Base-by-base conservation (phyloP, 2,888 invertebrate species). In the Unio delphinus region DNA sequence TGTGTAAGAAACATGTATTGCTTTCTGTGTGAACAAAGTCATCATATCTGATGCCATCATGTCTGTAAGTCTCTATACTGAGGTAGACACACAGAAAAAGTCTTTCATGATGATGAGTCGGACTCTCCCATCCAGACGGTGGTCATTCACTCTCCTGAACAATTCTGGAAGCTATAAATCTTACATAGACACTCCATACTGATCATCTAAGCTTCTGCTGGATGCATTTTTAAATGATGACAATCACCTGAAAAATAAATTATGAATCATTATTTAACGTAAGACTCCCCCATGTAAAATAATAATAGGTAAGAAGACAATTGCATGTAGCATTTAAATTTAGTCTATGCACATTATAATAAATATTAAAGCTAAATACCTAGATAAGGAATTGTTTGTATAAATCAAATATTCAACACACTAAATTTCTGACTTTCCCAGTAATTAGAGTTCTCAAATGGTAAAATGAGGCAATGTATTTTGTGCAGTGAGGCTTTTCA, bases 201-300 rank as follows among this genome's bases (percentile, higher is more conserved):
- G 34, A 34, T 95, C 95, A 87, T 95, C 95, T 67, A 95, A 90
- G 56, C 95, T 92, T 66, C 93, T 93, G 82, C 94, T 90, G 71
- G 86, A 85, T 30, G 80, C 83, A 70, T 79, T 76, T 80, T 79
- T 59, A 87, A 71, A 66, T 7, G 74, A 62, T 86, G 86, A 73
- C 84, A 78, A 61, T 84, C 84, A 64, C 82, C 88, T 85, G 78
- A 11, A 75, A 73, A 26, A 59, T 55, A 58, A 63, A 72, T 68
- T 61, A 20, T 26, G 59, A 5, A 63, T 18, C 7, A n/a, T 58
- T n/a, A n/a, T 58, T n/a, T n/a, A 8, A 6, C 1, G 7, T 23
- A 58, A 58, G 17, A n/a, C n/a, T 58, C 20, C 17, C 7, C 8
- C 7, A 6, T 58, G 20, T 58, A n/a, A 23, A 23, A 23, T 6